Evolutionary conservation across 2,113 vertebrate genomes (phyloP).

Genomic region (Emydocephalus ijimae): DNA sequence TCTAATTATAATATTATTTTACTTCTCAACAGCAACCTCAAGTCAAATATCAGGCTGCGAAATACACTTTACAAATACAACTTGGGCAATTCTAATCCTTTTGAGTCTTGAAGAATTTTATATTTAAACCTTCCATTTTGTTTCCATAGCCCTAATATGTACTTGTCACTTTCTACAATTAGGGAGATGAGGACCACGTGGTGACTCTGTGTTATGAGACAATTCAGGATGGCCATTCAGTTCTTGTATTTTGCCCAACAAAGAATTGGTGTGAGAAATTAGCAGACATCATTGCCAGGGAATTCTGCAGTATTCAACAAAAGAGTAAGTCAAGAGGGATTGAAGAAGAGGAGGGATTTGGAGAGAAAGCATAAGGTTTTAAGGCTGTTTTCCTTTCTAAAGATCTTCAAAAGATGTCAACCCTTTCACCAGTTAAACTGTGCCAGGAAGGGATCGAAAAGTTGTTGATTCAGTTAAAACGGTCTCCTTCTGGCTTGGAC

Average conservation of each 20-base stretch:
- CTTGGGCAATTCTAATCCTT: background rate
- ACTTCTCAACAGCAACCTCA: background rate
- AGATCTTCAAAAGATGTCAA: slow-evolving; percentile 57
- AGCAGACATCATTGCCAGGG: slow-evolving; percentile 83
- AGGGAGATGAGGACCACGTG: slow-evolving; percentile 95
- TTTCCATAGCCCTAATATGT: background rate
- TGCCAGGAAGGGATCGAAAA: slow-evolving; percentile 76
- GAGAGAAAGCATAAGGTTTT: background rate
- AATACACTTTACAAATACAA: background rate
- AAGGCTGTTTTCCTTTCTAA: background rate
- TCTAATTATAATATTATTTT: background rate
- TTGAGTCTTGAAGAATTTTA: background rate
- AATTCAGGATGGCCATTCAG: slow-evolving; percentile 81
- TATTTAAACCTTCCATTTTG: background rate
- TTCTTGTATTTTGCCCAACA: slow-evolving; percentile 92
- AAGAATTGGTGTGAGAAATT: slow-evolving; percentile 99
- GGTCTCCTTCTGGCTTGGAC: slow-evolving; percentile 84
- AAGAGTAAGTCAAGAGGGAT: slow-evolving; percentile 51
- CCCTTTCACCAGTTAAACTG: slow-evolving; percentile 70
- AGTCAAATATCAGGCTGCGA: background rate
- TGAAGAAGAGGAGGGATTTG: slow-evolving; percentile 6
- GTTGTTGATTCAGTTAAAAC: slow-evolving; percentile 84
- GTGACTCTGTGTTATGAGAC: slow-evolving; percentile 95
- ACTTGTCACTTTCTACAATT: slow-evolving; percentile 24
- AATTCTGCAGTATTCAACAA: slow-evolving; percentile 82